Base-by-base conservation (phyloP, 2,888 invertebrate genomes). In the Antheraea assamensis region DNA sequence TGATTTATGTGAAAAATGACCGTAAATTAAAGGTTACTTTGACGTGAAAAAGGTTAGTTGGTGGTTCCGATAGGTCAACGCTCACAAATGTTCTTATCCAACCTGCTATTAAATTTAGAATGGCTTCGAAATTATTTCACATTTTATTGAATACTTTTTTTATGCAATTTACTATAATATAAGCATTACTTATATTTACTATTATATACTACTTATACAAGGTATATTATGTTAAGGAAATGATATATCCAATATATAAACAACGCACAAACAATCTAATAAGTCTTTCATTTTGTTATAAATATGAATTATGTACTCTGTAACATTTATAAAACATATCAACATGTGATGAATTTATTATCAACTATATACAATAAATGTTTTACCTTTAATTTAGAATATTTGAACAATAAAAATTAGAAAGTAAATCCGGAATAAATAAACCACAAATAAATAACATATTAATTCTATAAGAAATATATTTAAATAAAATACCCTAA, bases 1-100 rank as follows among this genome's bases (percentile, higher is more conserved):
- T 94, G 94, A 94, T 94, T 94, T 94, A 94, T 94, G 91, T 94
- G 93, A 93, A 93, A 94, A 94, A 94, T 94, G 92, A 93, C 86
- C 92, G 92, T 93, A 94, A 94, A 94, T 94, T 94, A 90, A 87
- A 92, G 94, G 94, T 93, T 93, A 88, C 86, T 86, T 82, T 85
- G 85, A 85, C 81, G 79, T 84, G 88, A 80, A 83, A 87, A 86
- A 27, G 61, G 30, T 64, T 30, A 27, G 61, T 64, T 90, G 88
- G 89, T 89, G 88, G 74, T 79, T 73, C 42, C 55, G 42, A 70
- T 70, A 58, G 73, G 73, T 70, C 70, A 73, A 58, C 70, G 70
- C 55, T 42, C 58, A 70, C 70, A 73, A 77, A 79, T 78, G 77
- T 80, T 81, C 83, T 83, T 82, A 83, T 85, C 82, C 83, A 80